Evolutionary conservation across 2,113 vertebrate genomes (phyloP).

Genomic region (Eptesicus fuscus): DNA sequence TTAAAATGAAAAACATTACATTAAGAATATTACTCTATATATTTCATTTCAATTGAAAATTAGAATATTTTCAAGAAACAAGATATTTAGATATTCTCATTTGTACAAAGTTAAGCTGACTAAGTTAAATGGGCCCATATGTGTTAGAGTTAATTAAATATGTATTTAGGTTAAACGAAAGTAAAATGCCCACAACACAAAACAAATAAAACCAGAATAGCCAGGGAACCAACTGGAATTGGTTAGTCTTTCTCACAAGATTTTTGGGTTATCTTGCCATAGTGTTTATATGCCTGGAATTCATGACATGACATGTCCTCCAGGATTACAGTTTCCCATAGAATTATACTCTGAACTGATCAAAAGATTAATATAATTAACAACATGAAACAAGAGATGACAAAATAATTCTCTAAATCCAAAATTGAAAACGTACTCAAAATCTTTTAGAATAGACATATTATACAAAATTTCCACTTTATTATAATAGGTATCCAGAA

Average conservation of each 20-base stretch:
- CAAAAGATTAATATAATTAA: neutral
- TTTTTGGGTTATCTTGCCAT: neutral
- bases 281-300: neutral
- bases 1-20: constrained; percentile 69
- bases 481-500: neutral
- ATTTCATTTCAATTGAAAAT: constrained; percentile 35
- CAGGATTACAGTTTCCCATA: neutral
- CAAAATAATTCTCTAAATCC: neutral
- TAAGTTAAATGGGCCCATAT: neutral
- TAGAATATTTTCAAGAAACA: neutral
- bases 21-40: neutral
- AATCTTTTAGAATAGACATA: neutral
- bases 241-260: neutral
- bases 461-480: neutral
- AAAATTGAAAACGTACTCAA: neutral
- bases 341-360: neutral
- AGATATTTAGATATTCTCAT: neutral
- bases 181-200: neutral
- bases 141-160: neutral
- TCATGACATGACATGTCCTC: neutral
- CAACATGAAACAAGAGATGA: neutral
- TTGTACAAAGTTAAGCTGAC: neutral
- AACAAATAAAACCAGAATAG: neutral
- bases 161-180: neutral
- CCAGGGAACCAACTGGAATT: neutral